Conservation (phyloP, 2,797 vertebrate species). For the Anguilla megastoma region DNA sequence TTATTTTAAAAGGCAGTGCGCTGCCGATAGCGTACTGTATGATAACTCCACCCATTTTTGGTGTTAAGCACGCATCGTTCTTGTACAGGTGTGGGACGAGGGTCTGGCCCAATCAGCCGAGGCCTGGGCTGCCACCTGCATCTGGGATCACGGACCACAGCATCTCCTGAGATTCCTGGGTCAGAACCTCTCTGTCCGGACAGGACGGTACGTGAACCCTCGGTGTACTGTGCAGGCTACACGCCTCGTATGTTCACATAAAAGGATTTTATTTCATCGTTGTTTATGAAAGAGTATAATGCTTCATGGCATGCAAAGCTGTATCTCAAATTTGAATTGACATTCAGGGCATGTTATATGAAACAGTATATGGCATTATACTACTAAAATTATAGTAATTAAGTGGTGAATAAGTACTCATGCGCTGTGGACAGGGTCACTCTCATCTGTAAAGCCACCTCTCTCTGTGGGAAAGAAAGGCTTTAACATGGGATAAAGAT, state of each 20-base stretch:
- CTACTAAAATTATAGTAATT: too few relatives aligned
- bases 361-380: too few relatives aligned
- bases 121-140: constrained; percentile 92
- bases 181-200: constrained; percentile 96
- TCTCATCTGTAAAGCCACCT: not conserved
- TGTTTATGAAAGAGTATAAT: not conserved
- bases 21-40: not conserved
- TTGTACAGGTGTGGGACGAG: constrained; percentile 91
- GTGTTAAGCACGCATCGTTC: not conserved
- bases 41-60: not conserved
- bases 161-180: constrained; percentile 93
- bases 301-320: not conserved
- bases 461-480: not conserved
- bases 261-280: not conserved
- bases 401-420: not conserved
- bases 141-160: constrained; percentile 96
- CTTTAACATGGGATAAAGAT: not conserved
- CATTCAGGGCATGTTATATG: too few relatives aligned
- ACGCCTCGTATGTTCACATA: not conserved
- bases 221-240: not conserved
- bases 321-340: not conserved
- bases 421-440: not conserved
- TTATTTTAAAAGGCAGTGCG: too few relatives aligned
- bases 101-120: constrained; percentile 92
- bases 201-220: constrained; percentile 80